Percentiles rank a stretch among this genome's conserved stretches.
Conservation (phyloP, 2,113 vertebrate genomes). For the Ammodytes dubius region DNA sequence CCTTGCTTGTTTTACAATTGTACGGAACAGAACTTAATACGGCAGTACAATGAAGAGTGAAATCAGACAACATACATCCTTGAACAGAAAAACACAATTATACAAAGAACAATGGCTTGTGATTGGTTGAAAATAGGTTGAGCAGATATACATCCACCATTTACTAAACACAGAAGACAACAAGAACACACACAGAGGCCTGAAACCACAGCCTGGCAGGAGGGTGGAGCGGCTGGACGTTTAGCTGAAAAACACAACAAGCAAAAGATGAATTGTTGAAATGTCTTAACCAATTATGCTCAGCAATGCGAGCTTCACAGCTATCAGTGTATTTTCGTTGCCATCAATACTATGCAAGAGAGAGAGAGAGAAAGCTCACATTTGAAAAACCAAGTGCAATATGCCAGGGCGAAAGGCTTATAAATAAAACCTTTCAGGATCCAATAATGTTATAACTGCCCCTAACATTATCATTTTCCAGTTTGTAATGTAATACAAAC, state of each 20-base stretch:
- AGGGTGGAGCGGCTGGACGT: slow-evolving; percentile 51
- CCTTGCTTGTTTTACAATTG: slow-evolving; percentile 5
- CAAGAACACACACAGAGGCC: slow-evolving; percentile 21
- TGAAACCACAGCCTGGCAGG: slow-evolving; percentile 48
- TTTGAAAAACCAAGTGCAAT: not conserved
- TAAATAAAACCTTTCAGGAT: too few species aligned
- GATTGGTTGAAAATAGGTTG: not conserved
- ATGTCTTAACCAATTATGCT: not conserved
- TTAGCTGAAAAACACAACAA: slow-evolving; percentile 73
- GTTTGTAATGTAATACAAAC: too few species aligned
- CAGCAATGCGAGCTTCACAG: not conserved
- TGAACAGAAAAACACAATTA: not conserved
- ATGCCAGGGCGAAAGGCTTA: too few species aligned
- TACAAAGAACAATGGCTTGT: not conserved
- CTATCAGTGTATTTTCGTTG: not conserved
- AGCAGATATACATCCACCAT: slow-evolving; percentile 25
- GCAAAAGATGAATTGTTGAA: not conserved
- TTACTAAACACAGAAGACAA: slow-evolving; percentile 10
- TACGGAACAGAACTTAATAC: slow-evolving; percentile 13
- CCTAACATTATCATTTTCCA: too few species aligned
- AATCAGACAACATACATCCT: not conserved
- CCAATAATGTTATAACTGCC: too few species aligned
- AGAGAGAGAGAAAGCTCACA: too few species aligned
- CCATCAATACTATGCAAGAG: too few species aligned
- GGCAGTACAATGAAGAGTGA: slow-evolving; percentile 10